Evolutionary conservation across 2,113 vertebrate genomes (phyloP).

Genomic region (Mixornis gularis): DNA sequence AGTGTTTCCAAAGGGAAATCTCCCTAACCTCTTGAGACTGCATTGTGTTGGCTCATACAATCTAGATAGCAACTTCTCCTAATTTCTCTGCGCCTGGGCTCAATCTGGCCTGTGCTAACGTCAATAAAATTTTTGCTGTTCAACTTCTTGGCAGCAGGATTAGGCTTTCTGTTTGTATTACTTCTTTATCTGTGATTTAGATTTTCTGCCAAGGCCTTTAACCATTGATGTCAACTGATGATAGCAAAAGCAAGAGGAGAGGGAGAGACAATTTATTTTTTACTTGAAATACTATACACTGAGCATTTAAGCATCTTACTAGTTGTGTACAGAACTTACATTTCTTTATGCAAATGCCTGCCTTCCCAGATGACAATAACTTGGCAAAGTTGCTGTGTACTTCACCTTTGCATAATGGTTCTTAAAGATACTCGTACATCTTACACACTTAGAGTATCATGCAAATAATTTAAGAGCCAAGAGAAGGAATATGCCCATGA

Average conservation of each 20-base stretch:
- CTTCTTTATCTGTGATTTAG: slow-evolving; percentile 4
- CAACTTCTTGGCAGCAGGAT: not conserved
- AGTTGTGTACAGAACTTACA: not conserved
- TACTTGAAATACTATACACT: not conserved
- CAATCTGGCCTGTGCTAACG: not conserved
- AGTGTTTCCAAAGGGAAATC: not conserved
- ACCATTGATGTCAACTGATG: not conserved
- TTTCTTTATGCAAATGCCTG: not conserved
- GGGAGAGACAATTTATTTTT: not conserved
- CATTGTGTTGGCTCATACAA: not conserved
- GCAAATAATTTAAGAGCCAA: not conserved
- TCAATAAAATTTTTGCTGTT: slow-evolving; percentile 7
- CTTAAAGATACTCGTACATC: not conserved
- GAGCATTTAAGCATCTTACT: not conserved
- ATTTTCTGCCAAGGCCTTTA: slow-evolving; percentile 15
- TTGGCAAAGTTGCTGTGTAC: not conserved
- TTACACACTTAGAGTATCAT: not conserved
- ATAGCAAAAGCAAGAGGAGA: not conserved
- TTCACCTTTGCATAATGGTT: not conserved
- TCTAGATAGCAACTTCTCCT: not conserved
- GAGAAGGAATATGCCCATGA: not conserved
- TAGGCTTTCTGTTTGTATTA: slow-evolving; percentile 29
- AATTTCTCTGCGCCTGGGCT: not conserved
- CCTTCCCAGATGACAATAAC: not conserved
- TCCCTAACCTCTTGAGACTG: not conserved